Percentiles rank a stretch among this genome's conserved stretches.
phyloP scores from a whole-genome alignment of 2,113 vertebrate genomes.

The Falcunculus frontatus region DNA sequence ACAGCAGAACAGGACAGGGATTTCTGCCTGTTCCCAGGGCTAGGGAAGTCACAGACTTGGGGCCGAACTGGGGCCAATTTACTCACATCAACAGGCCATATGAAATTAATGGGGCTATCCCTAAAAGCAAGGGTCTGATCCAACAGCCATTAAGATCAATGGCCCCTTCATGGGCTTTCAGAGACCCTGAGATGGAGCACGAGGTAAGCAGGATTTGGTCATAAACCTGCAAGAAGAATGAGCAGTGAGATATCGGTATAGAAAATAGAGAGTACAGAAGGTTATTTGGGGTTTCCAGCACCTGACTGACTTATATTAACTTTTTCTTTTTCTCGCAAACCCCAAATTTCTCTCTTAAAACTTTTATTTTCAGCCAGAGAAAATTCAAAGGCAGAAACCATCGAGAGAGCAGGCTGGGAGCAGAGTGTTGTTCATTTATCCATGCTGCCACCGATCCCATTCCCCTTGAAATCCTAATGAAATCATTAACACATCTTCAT shows the following conservation, averaged over 20 bases:
- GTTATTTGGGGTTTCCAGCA: not conserved
- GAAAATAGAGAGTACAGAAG: not conserved
- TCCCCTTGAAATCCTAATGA: not conserved
- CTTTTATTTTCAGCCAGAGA: not conserved
- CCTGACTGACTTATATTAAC: not conserved
- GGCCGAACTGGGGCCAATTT: not conserved
- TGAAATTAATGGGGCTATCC: not conserved
- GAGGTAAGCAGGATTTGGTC: not conserved
- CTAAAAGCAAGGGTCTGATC: not conserved
- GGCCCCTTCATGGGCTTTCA: not conserved
- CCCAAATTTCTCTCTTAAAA: not conserved
- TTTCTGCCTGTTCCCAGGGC: conserved; percentile 24
- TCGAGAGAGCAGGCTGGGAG: not conserved
- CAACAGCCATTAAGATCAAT: not conserved
- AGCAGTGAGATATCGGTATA: not conserved
- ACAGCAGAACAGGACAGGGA: conserved; percentile 22
- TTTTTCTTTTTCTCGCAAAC: not conserved
- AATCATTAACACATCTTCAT: not conserved
- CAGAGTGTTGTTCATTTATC: not conserved
- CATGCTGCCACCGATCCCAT: fast-evolving
- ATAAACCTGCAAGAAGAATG: not conserved
- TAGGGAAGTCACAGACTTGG: conserved; percentile 18
- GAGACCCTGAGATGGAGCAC: not conserved
- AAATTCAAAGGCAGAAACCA: not conserved
- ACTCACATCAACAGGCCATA: not conserved